These are phyloP conservation scores for Trematomus bernacchii DNA, from an alignment of 2,797 vertebrate genomes.

Conservation along the genomic window DNA sequence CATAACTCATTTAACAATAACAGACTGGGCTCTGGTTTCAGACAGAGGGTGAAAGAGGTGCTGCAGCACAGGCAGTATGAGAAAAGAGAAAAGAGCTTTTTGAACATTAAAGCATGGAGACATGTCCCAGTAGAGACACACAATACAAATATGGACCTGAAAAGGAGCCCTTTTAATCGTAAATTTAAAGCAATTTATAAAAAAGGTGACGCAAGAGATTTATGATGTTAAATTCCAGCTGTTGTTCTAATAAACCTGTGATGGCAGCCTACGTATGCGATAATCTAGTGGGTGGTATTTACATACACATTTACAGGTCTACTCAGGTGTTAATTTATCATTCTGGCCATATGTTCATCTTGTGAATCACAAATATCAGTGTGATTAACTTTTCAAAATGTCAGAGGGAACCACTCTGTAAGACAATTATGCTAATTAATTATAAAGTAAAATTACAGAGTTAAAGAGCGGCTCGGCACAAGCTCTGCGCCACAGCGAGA, in stretches of 20 bases:
- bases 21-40: too few relatives aligned
- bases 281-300: constrained; percentile 7
- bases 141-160: too few relatives aligned
- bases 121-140: too few relatives aligned
- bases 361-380: constrained; percentile 41
- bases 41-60: too few relatives aligned
- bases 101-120: too few relatives aligned
- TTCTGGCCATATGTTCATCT: constrained; percentile 27
- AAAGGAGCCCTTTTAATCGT: too few relatives aligned
- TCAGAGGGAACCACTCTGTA: constrained; percentile 29
- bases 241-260: not conserved
- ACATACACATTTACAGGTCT: constrained; percentile 10
- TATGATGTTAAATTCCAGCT: not conserved
- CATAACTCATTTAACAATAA: not conserved
- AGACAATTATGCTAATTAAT: constrained; percentile 43
- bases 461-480: constrained; percentile 25
- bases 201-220: not conserved
- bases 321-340: constrained; percentile 26
- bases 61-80: too few relatives aligned
- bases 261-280: not conserved
- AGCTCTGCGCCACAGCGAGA: constrained; percentile 11
- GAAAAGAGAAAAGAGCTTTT: too few relatives aligned
- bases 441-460: constrained; percentile 42
- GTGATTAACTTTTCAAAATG: constrained; percentile 53
- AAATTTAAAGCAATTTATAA: too few relatives aligned